phyloP scores from a whole-genome alignment of 1,140 invertebrate species.

The Drosophila tropicalis region DNA sequence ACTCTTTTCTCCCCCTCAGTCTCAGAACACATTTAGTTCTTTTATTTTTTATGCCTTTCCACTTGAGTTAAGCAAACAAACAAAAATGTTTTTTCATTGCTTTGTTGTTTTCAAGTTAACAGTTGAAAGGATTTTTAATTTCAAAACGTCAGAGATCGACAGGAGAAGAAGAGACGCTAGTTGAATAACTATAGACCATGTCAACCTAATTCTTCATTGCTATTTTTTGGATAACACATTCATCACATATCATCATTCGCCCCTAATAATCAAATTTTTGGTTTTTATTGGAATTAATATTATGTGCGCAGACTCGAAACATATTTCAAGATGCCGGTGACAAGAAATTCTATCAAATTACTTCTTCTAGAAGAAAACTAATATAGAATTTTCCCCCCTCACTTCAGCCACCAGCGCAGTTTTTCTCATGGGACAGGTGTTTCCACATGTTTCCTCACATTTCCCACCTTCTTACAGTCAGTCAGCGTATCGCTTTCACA shows the following conservation, averaged over 20 bases:
- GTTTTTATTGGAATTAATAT: too few species aligned
- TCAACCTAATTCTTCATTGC: too few species aligned
- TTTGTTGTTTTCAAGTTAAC: neutral
- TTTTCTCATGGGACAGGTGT: slow-evolving; percentile 15
- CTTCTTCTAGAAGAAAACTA: slow-evolving; percentile 2
- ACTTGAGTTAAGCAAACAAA: slow-evolving; percentile 27
- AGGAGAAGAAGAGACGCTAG: too few species aligned
- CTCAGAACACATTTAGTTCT: slow-evolving; percentile 27
- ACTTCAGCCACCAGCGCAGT: neutral
- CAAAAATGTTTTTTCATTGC: slow-evolving; percentile 9
- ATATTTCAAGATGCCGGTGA: slow-evolving; percentile 1
- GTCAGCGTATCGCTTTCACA: slow-evolving; percentile 14
- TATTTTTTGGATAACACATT: too few species aligned
- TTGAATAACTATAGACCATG: neutral
- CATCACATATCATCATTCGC: too few species aligned
- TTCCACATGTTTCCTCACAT: neutral
- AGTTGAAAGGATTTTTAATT: slow-evolving; percentile 17
- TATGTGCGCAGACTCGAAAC: neutral
- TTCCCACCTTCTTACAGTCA: neutral
- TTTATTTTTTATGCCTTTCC: slow-evolving; percentile 42
- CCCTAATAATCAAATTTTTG: too few species aligned
- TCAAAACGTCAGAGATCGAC: neutral
- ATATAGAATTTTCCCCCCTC: neutral
- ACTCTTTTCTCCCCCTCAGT: neutral
- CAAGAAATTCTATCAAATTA: neutral